Conservation (phyloP, 2,113 vertebrate species). For the Irena cyanogastra region DNA sequence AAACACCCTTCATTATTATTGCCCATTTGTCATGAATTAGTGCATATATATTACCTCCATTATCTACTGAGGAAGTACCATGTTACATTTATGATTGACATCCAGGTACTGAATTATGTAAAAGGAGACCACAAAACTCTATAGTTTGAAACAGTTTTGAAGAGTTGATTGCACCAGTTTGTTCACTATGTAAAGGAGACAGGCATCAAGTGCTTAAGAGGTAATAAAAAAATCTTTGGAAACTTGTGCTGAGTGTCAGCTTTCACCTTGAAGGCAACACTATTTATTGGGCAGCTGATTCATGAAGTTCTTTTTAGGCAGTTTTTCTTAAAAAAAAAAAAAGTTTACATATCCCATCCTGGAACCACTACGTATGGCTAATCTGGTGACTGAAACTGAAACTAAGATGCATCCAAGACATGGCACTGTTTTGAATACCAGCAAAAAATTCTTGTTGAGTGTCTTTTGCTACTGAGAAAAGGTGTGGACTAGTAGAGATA, state of each 20-base stretch:
- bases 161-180: background rate
- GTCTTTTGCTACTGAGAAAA: background rate
- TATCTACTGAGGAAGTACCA: background rate
- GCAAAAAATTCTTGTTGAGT: background rate
- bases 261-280: background rate
- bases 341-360: no score
- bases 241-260: background rate
- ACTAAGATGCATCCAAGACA: background rate
- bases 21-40: background rate
- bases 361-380: background rate
- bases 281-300: background rate
- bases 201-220: background rate
- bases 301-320: background rate
- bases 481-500: background rate
- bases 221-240: background rate
- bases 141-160: background rate
- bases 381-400: background rate
- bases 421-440: background rate
- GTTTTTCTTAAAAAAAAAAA: background rate
- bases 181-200: background rate
- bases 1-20: background rate
- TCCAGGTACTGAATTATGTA: background rate
- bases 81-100: background rate
- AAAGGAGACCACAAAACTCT: background rate
- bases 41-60: background rate